Evolutionary conservation across 2,113 vertebrate species (phyloP).

Genomic region (Sakesphorus luctuosus): DNA sequence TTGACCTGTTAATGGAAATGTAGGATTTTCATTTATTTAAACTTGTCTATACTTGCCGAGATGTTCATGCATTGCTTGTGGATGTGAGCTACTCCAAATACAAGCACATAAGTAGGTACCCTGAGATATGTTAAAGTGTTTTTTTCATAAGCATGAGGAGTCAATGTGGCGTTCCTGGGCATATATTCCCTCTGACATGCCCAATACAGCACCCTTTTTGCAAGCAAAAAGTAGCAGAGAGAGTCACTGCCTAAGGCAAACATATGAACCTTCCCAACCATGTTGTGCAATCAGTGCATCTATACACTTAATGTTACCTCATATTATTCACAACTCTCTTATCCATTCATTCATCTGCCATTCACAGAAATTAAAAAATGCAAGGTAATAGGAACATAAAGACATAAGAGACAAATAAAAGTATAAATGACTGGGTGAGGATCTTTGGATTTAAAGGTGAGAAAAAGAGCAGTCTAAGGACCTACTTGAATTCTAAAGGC

Average conservation of each 20-base stretch:
- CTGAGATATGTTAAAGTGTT: neutral
- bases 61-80: neutral
- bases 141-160: neutral
- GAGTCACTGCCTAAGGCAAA: neutral
- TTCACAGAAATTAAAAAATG: neutral
- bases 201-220: neutral
- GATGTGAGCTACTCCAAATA: neutral
- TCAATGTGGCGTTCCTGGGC: neutral
- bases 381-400: neutral
- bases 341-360: neutral
- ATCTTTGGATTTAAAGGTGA: neutral
- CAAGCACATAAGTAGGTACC: neutral
- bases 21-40: neutral
- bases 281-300: neutral
- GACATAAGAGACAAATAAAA: neutral
- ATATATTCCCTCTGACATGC: neutral
- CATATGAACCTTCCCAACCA: neutral
- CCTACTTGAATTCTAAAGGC: neutral
- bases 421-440: neutral
- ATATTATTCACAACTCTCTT: neutral
- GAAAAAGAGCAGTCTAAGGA: neutral
- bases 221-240: neutral
- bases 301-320: neutral
- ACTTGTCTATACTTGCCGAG: neutral
- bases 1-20: neutral